Percentiles rank a stretch among this genome's conserved stretches.
Conservation (phyloP, 2,797 vertebrate species). For the Argentina silus region DNA sequence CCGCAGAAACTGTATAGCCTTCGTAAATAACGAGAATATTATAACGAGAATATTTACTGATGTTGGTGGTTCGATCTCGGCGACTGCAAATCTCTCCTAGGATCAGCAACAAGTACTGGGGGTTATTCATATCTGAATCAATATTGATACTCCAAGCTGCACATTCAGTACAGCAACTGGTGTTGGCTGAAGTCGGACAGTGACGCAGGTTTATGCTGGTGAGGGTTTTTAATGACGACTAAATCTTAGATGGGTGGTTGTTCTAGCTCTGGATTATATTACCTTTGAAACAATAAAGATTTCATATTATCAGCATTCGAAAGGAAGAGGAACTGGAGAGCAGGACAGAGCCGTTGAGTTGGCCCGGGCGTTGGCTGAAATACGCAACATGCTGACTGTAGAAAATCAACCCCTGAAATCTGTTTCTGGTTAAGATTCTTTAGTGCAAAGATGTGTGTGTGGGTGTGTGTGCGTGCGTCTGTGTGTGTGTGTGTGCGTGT, state of each 20-base stretch:
- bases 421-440: conserved; percentile 77
- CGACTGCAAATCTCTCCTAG: background rate
- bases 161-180: no score
- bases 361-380: conserved; percentile 73
- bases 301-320: no score
- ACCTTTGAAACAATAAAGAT: background rate
- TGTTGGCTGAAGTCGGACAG: no score
- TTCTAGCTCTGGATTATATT: background rate
- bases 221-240: no score
- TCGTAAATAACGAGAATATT: no score
- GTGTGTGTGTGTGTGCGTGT: no score
- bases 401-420: conserved; percentile 66
- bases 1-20: no score
- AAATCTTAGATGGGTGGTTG: background rate
- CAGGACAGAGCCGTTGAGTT: conserved; percentile 40
- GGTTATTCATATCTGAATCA: background rate
- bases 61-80: background rate
- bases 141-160: no score
- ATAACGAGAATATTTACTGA: background rate
- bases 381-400: conserved; percentile 65
- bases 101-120: background rate
- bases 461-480: background rate
- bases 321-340: background rate
- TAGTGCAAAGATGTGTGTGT: conserved; percentile 57
- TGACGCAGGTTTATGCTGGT: no score